These are phyloP conservation scores for Sarcophaga bullata DNA, from an alignment of 1,140 invertebrate species.

Conservation along the genomic window DNA sequence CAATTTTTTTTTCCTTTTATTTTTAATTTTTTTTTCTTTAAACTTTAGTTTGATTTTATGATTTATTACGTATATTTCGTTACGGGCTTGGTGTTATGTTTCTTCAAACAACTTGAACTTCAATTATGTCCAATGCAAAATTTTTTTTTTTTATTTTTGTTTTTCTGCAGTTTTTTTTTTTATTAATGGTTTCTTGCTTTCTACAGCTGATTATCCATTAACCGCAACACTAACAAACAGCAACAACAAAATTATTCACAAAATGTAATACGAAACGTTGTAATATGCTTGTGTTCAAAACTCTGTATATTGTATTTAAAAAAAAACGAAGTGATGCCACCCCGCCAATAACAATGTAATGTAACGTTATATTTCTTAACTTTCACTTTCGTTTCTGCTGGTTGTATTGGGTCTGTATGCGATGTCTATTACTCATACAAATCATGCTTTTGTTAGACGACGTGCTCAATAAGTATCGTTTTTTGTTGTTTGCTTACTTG, in stretches of 20 bases:
- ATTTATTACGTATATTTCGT: no score
- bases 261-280: no score
- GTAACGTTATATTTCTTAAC: conserved; percentile 11
- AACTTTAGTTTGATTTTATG: no score
- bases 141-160: background rate
- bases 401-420: background rate
- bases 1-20: no score
- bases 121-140: background rate
- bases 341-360: background rate
- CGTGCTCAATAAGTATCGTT: no score
- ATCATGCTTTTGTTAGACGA: background rate
- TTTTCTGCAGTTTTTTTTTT: background rate
- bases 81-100: no score
- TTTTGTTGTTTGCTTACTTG: background rate
- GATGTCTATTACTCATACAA: background rate
- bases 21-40: no score
- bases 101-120: background rate
- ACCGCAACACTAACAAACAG: background rate
- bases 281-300: no score
- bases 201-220: background rate
- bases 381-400: conserved; percentile 14
- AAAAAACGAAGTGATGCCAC: no score
- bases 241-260: no score
- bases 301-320: no score
- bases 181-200: background rate